These are phyloP conservation scores for Drosophila teissieri DNA, from an alignment of 1,140 invertebrate genomes.

Conservation along the genomic window DNA sequence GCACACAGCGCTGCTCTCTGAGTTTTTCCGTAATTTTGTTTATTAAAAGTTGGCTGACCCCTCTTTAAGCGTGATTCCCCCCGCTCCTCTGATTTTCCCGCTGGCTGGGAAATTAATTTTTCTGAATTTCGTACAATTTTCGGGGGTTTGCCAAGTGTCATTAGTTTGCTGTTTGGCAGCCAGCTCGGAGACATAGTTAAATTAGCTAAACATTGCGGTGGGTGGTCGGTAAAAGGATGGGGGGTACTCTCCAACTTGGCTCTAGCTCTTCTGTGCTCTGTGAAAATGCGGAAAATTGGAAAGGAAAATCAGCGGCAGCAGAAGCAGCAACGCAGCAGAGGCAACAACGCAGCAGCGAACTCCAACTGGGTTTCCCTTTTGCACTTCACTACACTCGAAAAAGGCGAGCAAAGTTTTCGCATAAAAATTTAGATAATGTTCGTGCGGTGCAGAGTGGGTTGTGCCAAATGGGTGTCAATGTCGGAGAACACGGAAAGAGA, in stretches of 20 bases:
- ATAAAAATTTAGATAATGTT: conserved; percentile 80
- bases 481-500: neutral
- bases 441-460: neutral
- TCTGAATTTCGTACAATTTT: conserved; percentile 52
- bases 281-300: conserved; percentile 14
- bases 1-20: conserved; percentile 14
- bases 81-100: neutral
- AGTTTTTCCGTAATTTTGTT: conserved; percentile 69
- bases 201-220: conserved; percentile 79
- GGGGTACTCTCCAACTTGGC: neutral
- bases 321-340: neutral
- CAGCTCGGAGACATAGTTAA: conserved; percentile 74
- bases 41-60: conserved; percentile 79
- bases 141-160: conserved; percentile 69
- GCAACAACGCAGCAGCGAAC: neutral
- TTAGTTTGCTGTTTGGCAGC: conserved; percentile 78
- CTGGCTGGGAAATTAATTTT: conserved; percentile 69
- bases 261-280: neutral
- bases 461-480: neutral
- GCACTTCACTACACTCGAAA: conserved; percentile 65
- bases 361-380: conserved; percentile 58
- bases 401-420: conserved; percentile 66
- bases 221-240: conserved; percentile 7
- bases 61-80: conserved; percentile 18
- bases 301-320: conserved; percentile 5